Evolutionary conservation across 2,113 vertebrate genomes (phyloP), one percentile per base, ranked within the genome.

Genomic region (Archocentrus centrarchus): DNA sequence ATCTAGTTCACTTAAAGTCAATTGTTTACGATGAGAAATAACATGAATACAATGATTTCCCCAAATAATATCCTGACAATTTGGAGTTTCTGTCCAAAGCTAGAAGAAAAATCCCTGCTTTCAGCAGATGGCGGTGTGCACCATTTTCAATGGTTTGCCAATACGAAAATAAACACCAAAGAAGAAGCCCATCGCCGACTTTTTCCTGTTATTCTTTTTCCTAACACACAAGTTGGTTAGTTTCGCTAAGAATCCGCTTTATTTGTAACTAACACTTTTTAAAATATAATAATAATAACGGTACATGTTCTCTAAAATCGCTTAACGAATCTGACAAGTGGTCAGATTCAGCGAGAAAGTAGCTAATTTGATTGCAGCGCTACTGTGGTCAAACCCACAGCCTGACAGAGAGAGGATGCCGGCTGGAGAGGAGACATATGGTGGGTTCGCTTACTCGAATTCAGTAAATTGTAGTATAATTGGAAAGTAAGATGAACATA

Each of bases 351-450:
- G 6, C 3, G 13, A 32, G 7, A 35, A 22, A 27, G 39, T 41
- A 6, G 6, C 24, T 61, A 7, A 53, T 9, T 7, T 64, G 24
- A 1, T 3, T 41, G 1, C 3, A 5, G 20, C 30, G 20, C 11
- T 41, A 57, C 70, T 11, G 62, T 8, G 14, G 73, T 53, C 2
- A 13, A 50, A 30, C 8, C 27, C 57, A 50, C 9, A 59, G 18
- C 11, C 22, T 47, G 60, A 22, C 20, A 5, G 64, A 41, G 14
- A 58, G 90, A 79, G 47, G 89, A 95, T 95, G 94, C 92, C 91
- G n/a, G 84, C 92, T 75, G 62, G 89, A 7, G 91, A 89, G 20
- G 82, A 82, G 3, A 84, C 84, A 22, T 35, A 47, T 22, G 93
- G 95, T 95, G 57, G 47, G 93, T 89, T 76, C 39, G 47, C 47